These are phyloP conservation scores for Hystrix brachyura DNA, from an alignment of 2,113 vertebrate species.

Conservation along the genomic window DNA sequence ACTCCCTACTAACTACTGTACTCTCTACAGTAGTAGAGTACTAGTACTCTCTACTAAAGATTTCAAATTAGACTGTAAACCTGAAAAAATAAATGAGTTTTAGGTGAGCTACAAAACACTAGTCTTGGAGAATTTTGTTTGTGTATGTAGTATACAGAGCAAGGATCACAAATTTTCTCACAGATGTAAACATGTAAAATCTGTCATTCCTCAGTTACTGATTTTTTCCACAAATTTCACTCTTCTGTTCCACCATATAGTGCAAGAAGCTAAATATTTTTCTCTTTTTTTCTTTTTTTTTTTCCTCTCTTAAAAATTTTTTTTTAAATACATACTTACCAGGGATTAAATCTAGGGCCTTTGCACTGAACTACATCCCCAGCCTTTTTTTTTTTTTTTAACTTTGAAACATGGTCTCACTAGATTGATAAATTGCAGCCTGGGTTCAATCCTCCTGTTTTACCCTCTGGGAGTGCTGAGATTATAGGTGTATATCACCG, in stretches of 20 bases:
- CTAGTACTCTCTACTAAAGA: not conserved
- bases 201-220: not conserved
- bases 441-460: not conserved
- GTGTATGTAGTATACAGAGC: not conserved
- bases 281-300: not conserved
- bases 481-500: not conserved
- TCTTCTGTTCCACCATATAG: not conserved
- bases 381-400: not conserved
- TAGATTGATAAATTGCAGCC: not conserved
- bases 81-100: not conserved
- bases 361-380: not conserved
- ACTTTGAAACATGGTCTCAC: not conserved
- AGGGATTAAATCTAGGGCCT: not conserved
- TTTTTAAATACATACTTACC: not conserved
- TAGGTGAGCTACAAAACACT: not conserved
- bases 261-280: not conserved
- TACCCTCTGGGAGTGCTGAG: not conserved
- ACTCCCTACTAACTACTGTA: not conserved
- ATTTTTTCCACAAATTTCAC: not conserved
- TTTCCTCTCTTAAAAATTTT: not conserved
- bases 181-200: not conserved
- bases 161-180: not conserved
- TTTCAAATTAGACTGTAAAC: slow-evolving; percentile 43
- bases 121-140: not conserved
- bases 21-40: too few relatives aligned